Evolutionary conservation across 2,113 vertebrate genomes (phyloP).

Genomic region (Bungarus multicinctus): DNA sequence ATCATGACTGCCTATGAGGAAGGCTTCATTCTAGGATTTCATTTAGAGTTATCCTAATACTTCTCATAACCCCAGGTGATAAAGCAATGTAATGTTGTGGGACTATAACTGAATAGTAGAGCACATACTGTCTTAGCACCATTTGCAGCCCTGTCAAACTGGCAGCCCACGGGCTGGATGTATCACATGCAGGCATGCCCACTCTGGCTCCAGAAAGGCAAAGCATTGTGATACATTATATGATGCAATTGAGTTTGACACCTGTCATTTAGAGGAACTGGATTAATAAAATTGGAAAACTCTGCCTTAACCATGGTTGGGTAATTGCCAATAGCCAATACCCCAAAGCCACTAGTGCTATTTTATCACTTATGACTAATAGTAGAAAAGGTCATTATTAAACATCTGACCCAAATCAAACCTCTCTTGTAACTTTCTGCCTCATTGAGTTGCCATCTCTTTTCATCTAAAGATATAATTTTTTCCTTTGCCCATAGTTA

Average conservation of each 20-base stretch:
- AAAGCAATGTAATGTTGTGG: too few species aligned
- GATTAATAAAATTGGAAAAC: not conserved
- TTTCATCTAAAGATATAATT: conserved; percentile 39
- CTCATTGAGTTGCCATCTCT: conserved; percentile 59
- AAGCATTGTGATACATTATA: too few species aligned
- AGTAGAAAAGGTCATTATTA: conserved; percentile 58
- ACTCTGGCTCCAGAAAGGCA: too few species aligned
- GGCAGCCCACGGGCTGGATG: too few species aligned
- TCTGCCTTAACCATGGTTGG: not conserved
- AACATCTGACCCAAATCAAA: conserved; percentile 60
- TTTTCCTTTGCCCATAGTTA: conserved; percentile 45
- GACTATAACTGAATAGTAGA: not conserved
- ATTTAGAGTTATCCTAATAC: not conserved
- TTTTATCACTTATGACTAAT: conserved; percentile 57
- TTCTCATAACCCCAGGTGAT: not conserved
- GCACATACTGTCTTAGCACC: not conserved
- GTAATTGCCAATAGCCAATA: not conserved
- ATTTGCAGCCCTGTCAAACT: too few species aligned
- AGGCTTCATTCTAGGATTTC: not conserved
- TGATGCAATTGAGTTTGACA: too few species aligned
- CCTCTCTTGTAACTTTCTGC: conserved; percentile 57
- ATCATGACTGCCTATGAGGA: not conserved
- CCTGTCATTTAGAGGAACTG: too few species aligned
- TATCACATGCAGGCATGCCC: too few species aligned
- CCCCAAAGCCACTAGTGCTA: conserved; percentile 17